Evolutionary conservation across 2,888 invertebrate species (phyloP), one percentile per base, ranked within the genome.

Genomic region (Polydrusus tereticollis): DNA sequence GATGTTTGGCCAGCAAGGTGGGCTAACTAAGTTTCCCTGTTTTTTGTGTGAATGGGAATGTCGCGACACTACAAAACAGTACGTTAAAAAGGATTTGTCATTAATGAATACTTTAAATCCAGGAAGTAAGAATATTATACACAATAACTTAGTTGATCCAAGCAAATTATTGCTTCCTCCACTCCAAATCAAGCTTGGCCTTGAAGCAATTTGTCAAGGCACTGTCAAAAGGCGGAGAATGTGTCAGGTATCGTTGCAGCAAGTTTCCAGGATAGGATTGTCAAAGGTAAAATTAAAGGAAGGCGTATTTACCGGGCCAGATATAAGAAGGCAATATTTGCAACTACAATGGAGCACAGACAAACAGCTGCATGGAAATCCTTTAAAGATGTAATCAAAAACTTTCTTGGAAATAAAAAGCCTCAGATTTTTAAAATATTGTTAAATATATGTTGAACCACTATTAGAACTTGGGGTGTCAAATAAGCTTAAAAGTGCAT

Each of bases 211-310:
- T 38, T 38, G 2, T 38, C 7, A 38, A 38, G n/a, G 2, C 12
- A 38, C 10, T 38, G 6, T 10, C 26, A 5, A 26, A 26, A 26
- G 26, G 7, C 26, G 7, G 26, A 26, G 26, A 26, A 26, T 26
- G 26, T 26, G 3, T 26, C 26, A 26, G 3, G 26, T 26, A 26
- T 26, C 26, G 3, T 26, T 26, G 26, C 26, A 26, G 26, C 5
- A 36, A 58, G 36, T 23, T 55, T 55, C 26, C 55, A 55, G 55
- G 55, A 7, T 18, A n/a, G n/a, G n/a, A n/a, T n/a, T 55, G 7
- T 55, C 26, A n/a, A 26, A 55, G 26, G 55, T 26, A 55, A 55
- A 55, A 23, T 14, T 55, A 55, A 55, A 23, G 55, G 55, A 26
- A 55, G 55, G 55, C 18, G 26, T 55, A n/a, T 55, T 55, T 23